These are phyloP conservation scores for Drosophila pseudoananassae DNA, from an alignment of 1,140 invertebrate species.

Conservation along the genomic window DNA sequence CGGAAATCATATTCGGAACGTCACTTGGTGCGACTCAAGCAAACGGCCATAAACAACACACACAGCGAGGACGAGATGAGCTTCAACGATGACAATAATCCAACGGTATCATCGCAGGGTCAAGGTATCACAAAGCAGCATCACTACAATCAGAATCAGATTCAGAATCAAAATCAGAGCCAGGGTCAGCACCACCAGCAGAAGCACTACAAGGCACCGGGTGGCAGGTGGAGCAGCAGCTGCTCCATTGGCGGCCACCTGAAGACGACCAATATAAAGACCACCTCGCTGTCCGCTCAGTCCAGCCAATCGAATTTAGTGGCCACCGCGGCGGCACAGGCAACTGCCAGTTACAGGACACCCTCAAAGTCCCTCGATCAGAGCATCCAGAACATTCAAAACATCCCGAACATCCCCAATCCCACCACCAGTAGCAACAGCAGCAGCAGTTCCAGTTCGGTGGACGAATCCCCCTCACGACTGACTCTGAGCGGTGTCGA, in stretches of 20 bases:
- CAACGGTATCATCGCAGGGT: constrained; percentile 40
- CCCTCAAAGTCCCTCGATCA: constrained; percentile 71
- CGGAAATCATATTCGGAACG: constrained; percentile 81
- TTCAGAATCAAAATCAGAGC: constrained; percentile 16
- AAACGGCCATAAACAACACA: constrained; percentile 81
- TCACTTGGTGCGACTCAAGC: constrained; percentile 77
- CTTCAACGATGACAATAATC: constrained; percentile 83
- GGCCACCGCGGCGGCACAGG: constrained; percentile 40
- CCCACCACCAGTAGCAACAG: constrained; percentile 28
- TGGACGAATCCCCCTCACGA: constrained; percentile 75
- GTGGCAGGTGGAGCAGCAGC: constrained; percentile 74
- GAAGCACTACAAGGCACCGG: constrained; percentile 11
- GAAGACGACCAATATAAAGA: constrained; percentile 83
- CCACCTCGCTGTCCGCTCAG: constrained; percentile 77
- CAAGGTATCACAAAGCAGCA: constrained; percentile 32
- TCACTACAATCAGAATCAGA: constrained; percentile 15
- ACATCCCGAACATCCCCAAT: constrained; percentile 39
- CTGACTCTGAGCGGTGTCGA: constrained; percentile 71
- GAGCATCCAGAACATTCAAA: constrained; percentile 39
- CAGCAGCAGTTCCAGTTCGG: constrained; percentile 59
- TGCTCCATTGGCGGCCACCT: constrained; percentile 75
- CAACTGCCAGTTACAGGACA: constrained; percentile 62
- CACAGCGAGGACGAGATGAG: constrained; percentile 79
- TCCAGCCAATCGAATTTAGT: constrained; percentile 82
- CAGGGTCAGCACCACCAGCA: constrained; percentile 45